Conservation (phyloP, 2,797 vertebrate species). For the Thaleichthys pacificus region DNA sequence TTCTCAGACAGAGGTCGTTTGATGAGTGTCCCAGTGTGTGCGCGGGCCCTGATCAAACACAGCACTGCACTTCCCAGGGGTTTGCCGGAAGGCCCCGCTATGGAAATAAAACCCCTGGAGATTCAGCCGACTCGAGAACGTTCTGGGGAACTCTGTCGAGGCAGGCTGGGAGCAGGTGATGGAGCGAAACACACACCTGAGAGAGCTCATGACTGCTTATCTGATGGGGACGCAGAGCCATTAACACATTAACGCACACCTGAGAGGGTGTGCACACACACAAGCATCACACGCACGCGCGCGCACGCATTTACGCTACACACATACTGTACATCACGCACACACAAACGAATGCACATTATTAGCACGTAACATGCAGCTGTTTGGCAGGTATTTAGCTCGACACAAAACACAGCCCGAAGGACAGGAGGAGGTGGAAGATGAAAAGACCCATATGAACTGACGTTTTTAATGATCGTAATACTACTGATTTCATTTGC, state of each 20-base stretch:
- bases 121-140: slow-evolving; percentile 21
- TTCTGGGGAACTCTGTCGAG: slow-evolving; percentile 50
- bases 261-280: slow-evolving; percentile 30
- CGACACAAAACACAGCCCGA: too few relatives aligned
- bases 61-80: slow-evolving; percentile 40
- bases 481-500: too few relatives aligned
- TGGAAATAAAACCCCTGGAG: slow-evolving; percentile 35
- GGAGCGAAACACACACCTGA: slow-evolving; percentile 52
- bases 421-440: too few relatives aligned
- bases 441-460: too few relatives aligned
- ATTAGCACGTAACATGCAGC: too few relatives aligned
- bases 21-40: slow-evolving; percentile 39
- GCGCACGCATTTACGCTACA: neutral
- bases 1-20: slow-evolving; percentile 38
- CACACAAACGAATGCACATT: slow-evolving; percentile 11
- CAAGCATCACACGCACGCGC: neutral
- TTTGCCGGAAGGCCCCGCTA: slow-evolving; percentile 43
- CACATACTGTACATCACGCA: slow-evolving; percentile 7
- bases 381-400: too few relatives aligned
- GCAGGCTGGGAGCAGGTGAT: slow-evolving; percentile 65
- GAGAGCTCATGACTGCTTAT: slow-evolving; percentile 52
- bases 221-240: slow-evolving; percentile 41
- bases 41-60: slow-evolving; percentile 41
- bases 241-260: slow-evolving; percentile 43
- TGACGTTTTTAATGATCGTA: too few relatives aligned